phyloP scores from a whole-genome alignment of 1,140 invertebrate genomes.

The Drosophila pachea region DNA sequence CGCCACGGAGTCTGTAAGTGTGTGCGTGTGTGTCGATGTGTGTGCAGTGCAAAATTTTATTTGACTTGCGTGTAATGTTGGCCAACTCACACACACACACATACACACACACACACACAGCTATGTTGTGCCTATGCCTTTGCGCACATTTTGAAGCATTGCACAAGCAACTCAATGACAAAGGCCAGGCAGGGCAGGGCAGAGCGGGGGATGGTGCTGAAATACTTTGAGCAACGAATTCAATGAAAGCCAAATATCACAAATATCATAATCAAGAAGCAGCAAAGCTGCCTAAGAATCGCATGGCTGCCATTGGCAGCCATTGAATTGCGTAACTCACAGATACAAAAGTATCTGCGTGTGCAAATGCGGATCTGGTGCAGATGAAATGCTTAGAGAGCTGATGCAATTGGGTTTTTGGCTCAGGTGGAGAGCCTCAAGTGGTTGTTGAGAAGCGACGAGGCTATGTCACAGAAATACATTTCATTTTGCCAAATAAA shows the following conservation, averaged over 20 bases:
- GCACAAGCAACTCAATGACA: slow-evolving; percentile 35
- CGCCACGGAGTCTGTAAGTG: slow-evolving; percentile 33
- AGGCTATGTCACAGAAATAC: too few species aligned
- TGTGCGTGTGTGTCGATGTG: slow-evolving; percentile 17
- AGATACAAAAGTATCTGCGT: too few species aligned
- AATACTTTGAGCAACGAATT: slow-evolving; percentile 32
- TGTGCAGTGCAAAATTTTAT: slow-evolving; percentile 60
- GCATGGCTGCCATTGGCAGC: too few species aligned
- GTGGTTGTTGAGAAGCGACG: too few species aligned
- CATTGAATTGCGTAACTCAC: too few species aligned
- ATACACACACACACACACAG: slow-evolving; percentile 1
- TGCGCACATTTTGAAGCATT: slow-evolving; percentile 50
- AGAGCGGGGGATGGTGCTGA: not conserved
- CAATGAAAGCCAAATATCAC: slow-evolving; percentile 29
- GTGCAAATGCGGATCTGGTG: too few species aligned
- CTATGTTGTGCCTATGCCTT: slow-evolving; percentile 46
- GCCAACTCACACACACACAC: slow-evolving; percentile 38
- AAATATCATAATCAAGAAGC: not conserved
- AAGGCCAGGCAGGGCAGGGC: not conserved
- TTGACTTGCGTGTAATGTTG: slow-evolving; percentile 73
- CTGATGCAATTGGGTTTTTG: too few species aligned
- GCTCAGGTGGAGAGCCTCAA: too few species aligned
- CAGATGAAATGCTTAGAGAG: too few species aligned
- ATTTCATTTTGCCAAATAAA: too few species aligned
- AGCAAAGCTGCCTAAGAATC: not conserved